Percentiles rank a stretch among this genome's conserved stretches.
Conservation (phyloP, 2,113 vertebrate species). For the Heloderma charlesbogerti region DNA sequence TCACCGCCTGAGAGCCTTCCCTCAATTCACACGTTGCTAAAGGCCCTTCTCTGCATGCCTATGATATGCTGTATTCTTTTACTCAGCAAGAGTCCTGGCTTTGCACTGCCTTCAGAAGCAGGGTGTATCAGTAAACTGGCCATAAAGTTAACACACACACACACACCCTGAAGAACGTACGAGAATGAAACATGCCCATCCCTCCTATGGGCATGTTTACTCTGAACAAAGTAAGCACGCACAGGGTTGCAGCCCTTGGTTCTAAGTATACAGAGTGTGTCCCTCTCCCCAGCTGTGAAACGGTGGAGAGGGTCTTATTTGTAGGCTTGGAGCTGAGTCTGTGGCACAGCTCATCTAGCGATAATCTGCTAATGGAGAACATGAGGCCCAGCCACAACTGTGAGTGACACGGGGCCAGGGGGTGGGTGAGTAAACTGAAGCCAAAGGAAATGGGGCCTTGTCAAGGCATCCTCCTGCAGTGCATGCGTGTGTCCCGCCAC, state of each 20-base stretch:
- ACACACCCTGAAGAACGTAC: neutral
- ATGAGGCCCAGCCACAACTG: neutral
- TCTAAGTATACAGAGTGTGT: no score
- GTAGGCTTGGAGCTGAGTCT: neutral
- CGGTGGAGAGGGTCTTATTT: neutral
- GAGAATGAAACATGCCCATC: neutral
- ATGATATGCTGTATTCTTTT: neutral
- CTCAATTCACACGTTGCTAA: no score
- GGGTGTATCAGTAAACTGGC: neutral
- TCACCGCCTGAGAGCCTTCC: neutral
- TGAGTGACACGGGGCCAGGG: neutral
- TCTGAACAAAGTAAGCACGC: neutral
- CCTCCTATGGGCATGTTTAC: neutral
- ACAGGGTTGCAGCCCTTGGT: neutral
- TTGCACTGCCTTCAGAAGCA: neutral
- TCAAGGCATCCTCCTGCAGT: neutral
- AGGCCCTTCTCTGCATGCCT: no score
- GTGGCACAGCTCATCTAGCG: neutral
- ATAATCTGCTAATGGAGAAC: conserved; percentile 14
- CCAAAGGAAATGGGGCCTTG: neutral
- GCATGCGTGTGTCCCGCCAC: neutral
- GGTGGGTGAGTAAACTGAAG: neutral
- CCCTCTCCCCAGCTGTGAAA: neutral
- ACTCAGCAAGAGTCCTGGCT: neutral
- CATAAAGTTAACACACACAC: neutral